Conservation (phyloP, 2,797 vertebrate genomes). For the Euphonia xanthogaster region DNA sequence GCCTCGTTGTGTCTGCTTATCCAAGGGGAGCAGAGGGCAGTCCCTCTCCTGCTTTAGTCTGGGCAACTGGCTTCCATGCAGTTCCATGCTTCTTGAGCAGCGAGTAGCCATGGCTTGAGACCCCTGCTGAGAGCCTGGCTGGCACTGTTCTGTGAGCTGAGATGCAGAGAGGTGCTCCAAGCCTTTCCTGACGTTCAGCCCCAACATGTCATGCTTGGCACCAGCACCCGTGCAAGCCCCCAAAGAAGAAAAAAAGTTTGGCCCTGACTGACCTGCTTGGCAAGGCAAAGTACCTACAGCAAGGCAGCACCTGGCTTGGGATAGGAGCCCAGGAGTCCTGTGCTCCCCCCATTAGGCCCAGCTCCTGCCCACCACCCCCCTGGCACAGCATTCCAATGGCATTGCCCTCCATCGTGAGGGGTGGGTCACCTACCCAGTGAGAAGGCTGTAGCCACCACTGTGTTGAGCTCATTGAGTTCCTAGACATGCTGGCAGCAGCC, state of each 20-base stretch:
- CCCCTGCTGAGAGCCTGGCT: background rate
- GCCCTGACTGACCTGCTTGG: conserved; percentile 53
- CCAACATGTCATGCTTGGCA: conserved; percentile 57
- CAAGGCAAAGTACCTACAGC: conserved; percentile 18
- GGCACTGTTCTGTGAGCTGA: background rate
- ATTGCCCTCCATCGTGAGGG: background rate
- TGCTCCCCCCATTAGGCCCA: background rate
- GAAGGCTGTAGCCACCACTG: background rate
- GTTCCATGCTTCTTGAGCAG: no score
- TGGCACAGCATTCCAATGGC: background rate
- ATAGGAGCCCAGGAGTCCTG: background rate
- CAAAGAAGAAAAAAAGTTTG: background rate
- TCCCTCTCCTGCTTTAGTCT: background rate
- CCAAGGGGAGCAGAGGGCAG: background rate
- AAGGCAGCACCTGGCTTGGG: background rate
- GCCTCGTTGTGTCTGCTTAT: background rate
- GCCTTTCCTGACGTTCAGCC: conserved; percentile 56
- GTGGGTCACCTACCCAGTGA: background rate
- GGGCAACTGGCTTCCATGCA: background rate
- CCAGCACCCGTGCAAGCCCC: background rate
- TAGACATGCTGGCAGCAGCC: background rate
- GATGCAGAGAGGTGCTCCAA: background rate
- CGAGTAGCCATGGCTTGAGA: background rate
- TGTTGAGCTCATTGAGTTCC: background rate
- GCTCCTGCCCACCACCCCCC: background rate